phyloP scores from a whole-genome alignment of 2,113 vertebrate genomes.

The Chloroceryle aenea region DNA sequence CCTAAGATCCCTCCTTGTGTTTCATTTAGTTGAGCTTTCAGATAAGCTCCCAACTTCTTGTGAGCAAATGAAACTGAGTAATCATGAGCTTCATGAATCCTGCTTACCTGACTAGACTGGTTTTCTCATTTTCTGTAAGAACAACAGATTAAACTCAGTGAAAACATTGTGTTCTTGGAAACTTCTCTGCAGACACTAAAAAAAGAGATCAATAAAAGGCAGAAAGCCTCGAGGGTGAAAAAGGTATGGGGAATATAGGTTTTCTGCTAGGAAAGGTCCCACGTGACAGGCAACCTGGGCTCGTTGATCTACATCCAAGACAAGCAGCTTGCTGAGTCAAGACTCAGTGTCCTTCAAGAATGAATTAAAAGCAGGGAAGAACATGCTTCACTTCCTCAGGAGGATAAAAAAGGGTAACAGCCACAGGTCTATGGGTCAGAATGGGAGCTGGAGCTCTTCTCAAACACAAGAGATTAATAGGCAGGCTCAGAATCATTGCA shows the following conservation, averaged over 20 bases:
- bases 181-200: not conserved
- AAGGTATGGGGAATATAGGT: not conserved
- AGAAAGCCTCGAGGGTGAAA: not conserved
- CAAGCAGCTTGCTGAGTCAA: conserved; percentile 37
- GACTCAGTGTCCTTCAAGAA: conserved; percentile 12
- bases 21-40: conserved; percentile 17
- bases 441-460: not conserved
- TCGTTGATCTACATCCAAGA: not conserved
- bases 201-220: not conserved
- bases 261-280: not conserved
- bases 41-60: not conserved
- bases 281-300: not conserved
- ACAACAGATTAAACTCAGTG: not conserved
- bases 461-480: not conserved
- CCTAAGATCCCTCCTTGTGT: not conserved
- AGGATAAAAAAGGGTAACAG: too few species aligned
- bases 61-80: not conserved
- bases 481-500: not conserved
- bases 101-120: not conserved
- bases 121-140: conserved; percentile 17
- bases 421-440: conserved; percentile 29
- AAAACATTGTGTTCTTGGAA: conserved; percentile 9
- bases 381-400: conserved; percentile 11
- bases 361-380: not conserved
- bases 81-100: not conserved